These are phyloP conservation scores for Heliconius ismenius DNA, from an alignment of 2,888 invertebrate genomes.

Conservation along the genomic window DNA sequence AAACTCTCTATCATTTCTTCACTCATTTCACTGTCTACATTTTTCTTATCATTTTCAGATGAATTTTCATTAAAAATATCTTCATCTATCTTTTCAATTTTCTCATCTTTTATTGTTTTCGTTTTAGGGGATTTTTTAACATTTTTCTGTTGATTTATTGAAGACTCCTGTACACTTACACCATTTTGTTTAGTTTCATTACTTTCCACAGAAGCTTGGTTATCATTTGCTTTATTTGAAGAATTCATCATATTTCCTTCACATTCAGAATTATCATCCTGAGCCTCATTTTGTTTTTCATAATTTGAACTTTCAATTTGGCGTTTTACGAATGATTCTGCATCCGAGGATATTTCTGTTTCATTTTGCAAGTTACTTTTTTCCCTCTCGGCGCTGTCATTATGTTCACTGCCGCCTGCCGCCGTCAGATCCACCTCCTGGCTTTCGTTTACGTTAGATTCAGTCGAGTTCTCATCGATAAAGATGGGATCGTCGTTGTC, in stretches of 20 bases:
- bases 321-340: conserved; percentile 23
- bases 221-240: conserved; percentile 14
- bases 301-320: conserved; percentile 7
- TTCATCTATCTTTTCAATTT: conserved; percentile 37
- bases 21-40: conserved; percentile 63
- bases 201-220: conserved; percentile 25
- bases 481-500: conserved; percentile 76
- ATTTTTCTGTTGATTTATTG: conserved; percentile 23
- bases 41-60: conserved; percentile 48
- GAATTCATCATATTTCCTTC: background rate
- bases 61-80: conserved; percentile 40
- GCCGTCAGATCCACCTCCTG: conserved; percentile 71
- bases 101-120: conserved; percentile 27
- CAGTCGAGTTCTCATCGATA: conserved; percentile 78
- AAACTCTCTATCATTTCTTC: conserved; percentile 68
- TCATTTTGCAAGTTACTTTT: conserved; percentile 33
- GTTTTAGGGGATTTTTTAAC: conserved; percentile 24
- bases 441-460: conserved; percentile 61
- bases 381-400: conserved; percentile 70
- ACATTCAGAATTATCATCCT: conserved; percentile 5
- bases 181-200: conserved; percentile 31
- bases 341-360: conserved; percentile 20
- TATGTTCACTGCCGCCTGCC: conserved; percentile 70
- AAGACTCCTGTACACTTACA: conserved; percentile 20
- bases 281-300: conserved; percentile 17